Evolutionary conservation across 2,888 invertebrate genomes (phyloP).

Genomic region (Biston stratarius): DNA sequence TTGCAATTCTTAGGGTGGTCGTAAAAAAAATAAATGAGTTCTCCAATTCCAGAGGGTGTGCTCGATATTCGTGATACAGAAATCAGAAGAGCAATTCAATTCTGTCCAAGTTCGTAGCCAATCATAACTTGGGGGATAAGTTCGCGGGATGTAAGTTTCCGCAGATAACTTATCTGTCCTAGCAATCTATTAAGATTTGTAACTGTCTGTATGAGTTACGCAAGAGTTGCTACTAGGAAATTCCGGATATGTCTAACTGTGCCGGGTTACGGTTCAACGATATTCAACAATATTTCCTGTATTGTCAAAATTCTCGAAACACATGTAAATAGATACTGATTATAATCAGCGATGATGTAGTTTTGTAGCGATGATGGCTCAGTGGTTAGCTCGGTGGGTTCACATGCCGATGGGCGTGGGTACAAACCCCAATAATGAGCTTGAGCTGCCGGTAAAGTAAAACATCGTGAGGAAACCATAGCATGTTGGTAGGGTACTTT

Average conservation of each 20-base stretch:
- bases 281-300: too few species aligned
- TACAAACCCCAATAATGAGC: too few species aligned
- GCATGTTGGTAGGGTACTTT: too few species aligned
- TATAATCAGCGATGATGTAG: too few species aligned
- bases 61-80: slow-evolving; percentile 39
- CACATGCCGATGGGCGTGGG: too few species aligned
- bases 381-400: background rate
- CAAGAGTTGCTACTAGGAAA: background rate
- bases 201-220: slow-evolving; percentile 7
- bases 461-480: too few species aligned
- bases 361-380: background rate
- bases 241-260: background rate
- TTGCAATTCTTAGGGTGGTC: slow-evolving; percentile 35
- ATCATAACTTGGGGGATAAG: slow-evolving; percentile 45
- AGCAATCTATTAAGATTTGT: slow-evolving; percentile 30
- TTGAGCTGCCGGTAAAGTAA: too few species aligned
- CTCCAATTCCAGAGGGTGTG: slow-evolving; percentile 39
- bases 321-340: too few species aligned
- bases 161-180: slow-evolving; percentile 33
- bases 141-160: slow-evolving; percentile 31
- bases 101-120: slow-evolving; percentile 43
- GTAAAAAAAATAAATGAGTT: slow-evolving; percentile 43
- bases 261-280: too few species aligned
- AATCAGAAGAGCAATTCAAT: slow-evolving; percentile 46
- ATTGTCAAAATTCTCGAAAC: too few species aligned